phyloP scores from a whole-genome alignment of 2,113 vertebrate genomes.

The Dunckerocampus dactyliophorus region DNA sequence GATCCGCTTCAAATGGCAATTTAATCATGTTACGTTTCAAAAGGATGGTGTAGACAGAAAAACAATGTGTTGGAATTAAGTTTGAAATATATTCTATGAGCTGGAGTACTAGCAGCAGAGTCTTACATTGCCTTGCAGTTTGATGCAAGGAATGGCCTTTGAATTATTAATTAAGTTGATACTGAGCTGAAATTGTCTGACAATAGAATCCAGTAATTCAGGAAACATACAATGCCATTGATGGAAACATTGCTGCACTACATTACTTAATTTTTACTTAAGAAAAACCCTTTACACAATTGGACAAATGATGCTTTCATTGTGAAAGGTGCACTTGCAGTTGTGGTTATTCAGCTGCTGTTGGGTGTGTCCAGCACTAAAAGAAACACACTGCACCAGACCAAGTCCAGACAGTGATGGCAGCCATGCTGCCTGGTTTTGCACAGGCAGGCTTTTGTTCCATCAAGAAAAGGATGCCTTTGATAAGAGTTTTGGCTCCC shows the following conservation, averaged over 20 bases:
- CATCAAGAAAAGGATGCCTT: conserved; percentile 30
- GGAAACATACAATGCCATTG: background rate
- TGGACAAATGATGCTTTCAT: background rate
- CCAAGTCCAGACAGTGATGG: conserved; percentile 26
- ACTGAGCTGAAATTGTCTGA: conserved; percentile 8
- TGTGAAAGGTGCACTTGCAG: background rate
- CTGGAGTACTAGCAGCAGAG: background rate
- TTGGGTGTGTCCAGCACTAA: conserved; percentile 8
- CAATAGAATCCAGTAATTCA: background rate
- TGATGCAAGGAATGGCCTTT: conserved; percentile 22
- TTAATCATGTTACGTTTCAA: conserved; percentile 5
- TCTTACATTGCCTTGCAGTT: conserved; percentile 15
- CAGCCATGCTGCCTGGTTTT: conserved; percentile 31
- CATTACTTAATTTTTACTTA: background rate
- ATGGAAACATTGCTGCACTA: background rate
- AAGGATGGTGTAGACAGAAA: background rate
- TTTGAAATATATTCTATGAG: conserved; percentile 6
- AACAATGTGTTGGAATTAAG: background rate
- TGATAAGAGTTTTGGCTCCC: conserved; percentile 62
- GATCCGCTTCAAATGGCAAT: conserved; percentile 10
- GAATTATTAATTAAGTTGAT: conserved; percentile 20
- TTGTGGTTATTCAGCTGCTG: conserved; percentile 17
- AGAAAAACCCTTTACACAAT: no score
- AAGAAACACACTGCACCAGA: conserved; percentile 5
- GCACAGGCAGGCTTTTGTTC: conserved; percentile 37